Base-by-base conservation (phyloP, 64 coral and sea anemone genomes). In the Porites australiensis region DNA sequence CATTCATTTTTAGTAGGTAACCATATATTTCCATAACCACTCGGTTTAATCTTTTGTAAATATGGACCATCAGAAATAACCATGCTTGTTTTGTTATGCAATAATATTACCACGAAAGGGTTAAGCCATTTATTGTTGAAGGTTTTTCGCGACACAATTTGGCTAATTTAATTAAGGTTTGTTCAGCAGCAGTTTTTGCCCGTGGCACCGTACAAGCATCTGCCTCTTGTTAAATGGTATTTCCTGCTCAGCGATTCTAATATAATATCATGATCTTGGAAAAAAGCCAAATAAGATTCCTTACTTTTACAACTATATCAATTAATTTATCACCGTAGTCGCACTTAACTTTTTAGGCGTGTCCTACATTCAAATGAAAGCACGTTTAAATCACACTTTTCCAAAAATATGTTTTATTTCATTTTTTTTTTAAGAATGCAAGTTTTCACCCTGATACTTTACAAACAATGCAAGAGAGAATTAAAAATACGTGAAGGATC, bases 121-220 rank as follows among this genome's bases (percentile, higher is more conserved):
- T 7, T 23, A 22, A 12, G 20, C 51, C 50, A 55, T 55, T 79
- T 55, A 55, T 9, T 79, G 13, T 47, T n/a, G 0, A 12, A 79
- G 6, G 11, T 50, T n/a, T 51, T 50, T 50, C 15, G 20, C 48
- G 13, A 68, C n/a, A 37, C 27, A 37, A 37, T 37, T 37, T 37
- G 27, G 27, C 51, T 83, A 68, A 84, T 84, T 68, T 15, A 84
- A 84, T 68, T 18, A 57, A 68, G 81, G 18, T 18, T 84, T 68
- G 59, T 64, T 67, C 18, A 44, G 22, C 18, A 44, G 22, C 27
- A 37, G 27, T 37, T 80, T 80, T 27, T 80, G 15, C 18, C 14
- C 20, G 13, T 43, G 9, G 58, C 58, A 16, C 47, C 81, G n/a
- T 3, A 21, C 0, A 3, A 50, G 67, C 48, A 37, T 37, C 27